These are phyloP conservation scores for Leptocoma aspasia DNA, from an alignment of 2,113 vertebrate genomes.

Conservation along the genomic window DNA sequence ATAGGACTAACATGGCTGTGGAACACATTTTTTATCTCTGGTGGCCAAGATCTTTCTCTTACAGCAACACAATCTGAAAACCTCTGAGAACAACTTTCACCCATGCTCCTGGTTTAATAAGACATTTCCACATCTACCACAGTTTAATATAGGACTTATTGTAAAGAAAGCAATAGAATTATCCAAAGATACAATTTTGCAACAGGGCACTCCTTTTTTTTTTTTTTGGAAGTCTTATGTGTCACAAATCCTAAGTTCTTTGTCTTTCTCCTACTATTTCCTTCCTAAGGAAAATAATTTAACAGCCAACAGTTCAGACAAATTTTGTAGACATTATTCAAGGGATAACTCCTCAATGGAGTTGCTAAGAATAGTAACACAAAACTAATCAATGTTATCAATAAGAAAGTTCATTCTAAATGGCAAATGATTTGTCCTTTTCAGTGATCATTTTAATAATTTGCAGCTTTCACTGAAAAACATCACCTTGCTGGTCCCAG, in stretches of 20 bases:
- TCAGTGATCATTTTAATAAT: not conserved
- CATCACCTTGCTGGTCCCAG: not conserved
- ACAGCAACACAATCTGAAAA: not conserved
- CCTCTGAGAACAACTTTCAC: not conserved
- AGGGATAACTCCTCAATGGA: not conserved
- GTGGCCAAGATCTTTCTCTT: not conserved
- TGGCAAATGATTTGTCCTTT: not conserved
- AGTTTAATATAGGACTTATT: not conserved
- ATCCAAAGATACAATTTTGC: not conserved
- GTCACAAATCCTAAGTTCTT: not conserved
- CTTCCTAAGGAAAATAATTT: not conserved
- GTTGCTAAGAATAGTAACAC: not conserved
- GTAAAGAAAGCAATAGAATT: not conserved
- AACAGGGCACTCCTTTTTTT: not conserved
- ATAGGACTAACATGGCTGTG: not conserved
- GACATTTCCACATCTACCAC: not conserved
- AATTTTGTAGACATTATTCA: not conserved
- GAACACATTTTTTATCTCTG: not conserved
- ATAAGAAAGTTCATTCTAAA: not conserved
- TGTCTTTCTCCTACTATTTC: not conserved
- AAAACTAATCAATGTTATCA: not conserved
- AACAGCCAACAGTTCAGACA: not conserved
- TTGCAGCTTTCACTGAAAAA: not conserved
- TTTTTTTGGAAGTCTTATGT: not conserved
- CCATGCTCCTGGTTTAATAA: not conserved